Conservation (phyloP, 2,888 invertebrate genomes). For the Theristus sp. region DNA sequence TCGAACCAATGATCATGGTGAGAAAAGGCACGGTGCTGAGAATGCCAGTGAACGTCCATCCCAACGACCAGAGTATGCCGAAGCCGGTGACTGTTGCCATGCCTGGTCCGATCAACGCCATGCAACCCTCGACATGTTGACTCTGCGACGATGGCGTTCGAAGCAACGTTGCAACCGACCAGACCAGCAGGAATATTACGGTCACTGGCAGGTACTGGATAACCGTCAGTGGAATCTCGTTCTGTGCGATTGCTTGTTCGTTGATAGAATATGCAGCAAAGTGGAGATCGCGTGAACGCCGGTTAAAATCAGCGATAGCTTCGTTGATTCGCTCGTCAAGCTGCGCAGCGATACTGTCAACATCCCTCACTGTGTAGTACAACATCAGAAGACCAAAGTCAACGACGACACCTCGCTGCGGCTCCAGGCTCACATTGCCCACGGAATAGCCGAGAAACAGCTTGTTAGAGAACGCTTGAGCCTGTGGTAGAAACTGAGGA, state of each 20-base stretch:
- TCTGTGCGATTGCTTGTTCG: neutral
- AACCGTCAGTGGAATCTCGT: neutral
- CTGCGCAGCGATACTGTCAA: neutral
- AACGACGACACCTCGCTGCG: neutral
- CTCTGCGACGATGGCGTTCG: neutral
- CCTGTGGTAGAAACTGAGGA: too few species aligned
- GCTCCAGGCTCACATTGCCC: neutral
- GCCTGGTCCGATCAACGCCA: conserved; percentile 67
- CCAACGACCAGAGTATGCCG: conserved; percentile 73
- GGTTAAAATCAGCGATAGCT: neutral
- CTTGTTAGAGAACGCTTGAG: too few species aligned
- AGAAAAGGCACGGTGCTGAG: conserved; percentile 4
- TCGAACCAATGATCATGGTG: conserved; percentile 52
- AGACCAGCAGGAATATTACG: neutral
- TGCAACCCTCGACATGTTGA: conserved; percentile 41
- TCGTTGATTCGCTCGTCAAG: neutral
- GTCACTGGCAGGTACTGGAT: neutral
- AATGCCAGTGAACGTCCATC: conserved; percentile 74
- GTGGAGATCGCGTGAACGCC: neutral
- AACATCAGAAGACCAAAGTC: neutral
- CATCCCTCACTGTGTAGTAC: neutral
- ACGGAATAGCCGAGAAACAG: neutral
- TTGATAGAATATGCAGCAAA: neutral
- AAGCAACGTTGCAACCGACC: neutral
- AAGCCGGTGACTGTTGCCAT: conserved; percentile 73